Evolutionary conservation across 2,113 vertebrate species (phyloP).

Genomic region (Podilymbus podiceps): DNA sequence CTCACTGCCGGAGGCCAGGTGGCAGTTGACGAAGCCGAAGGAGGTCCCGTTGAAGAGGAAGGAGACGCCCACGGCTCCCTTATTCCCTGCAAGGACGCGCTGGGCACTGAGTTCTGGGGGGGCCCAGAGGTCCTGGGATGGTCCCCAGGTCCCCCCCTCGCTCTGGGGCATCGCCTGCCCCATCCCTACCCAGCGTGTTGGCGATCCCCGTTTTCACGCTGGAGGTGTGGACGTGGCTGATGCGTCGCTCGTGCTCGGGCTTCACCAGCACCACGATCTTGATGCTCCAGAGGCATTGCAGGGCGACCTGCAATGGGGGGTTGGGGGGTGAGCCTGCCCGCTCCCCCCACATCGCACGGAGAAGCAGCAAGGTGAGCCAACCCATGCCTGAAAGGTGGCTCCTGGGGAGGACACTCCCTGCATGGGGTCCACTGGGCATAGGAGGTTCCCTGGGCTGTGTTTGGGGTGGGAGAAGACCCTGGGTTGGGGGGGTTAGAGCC

Average conservation of each 20-base stretch:
- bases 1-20: slow-evolving; percentile 86
- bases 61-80: slow-evolving; percentile 85
- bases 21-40: slow-evolving; percentile 88
- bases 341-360: neutral
- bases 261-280: slow-evolving; percentile 85
- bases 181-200: slow-evolving; percentile 82
- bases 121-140: too few relatives aligned
- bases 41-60: slow-evolving; percentile 84
- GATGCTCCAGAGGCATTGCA: slow-evolving; percentile 89
- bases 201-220: slow-evolving; percentile 86
- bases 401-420: neutral
- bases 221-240: slow-evolving; percentile 83
- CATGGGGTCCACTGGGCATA: rapidly evolving
- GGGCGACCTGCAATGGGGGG: slow-evolving; percentile 79
- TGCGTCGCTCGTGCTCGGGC: slow-evolving; percentile 78
- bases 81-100: slow-evolving; percentile 76
- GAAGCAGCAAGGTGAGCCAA: neutral
- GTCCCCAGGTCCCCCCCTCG: neutral
- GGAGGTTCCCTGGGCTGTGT: neutral
- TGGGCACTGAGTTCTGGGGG: neutral
- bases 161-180: neutral
- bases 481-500: neutral
- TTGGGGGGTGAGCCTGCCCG: neutral
- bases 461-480: neutral
- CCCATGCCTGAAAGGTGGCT: neutral